Base-by-base conservation (phyloP, 2,113 vertebrate species). In the Coregonus clupeaformis region DNA sequence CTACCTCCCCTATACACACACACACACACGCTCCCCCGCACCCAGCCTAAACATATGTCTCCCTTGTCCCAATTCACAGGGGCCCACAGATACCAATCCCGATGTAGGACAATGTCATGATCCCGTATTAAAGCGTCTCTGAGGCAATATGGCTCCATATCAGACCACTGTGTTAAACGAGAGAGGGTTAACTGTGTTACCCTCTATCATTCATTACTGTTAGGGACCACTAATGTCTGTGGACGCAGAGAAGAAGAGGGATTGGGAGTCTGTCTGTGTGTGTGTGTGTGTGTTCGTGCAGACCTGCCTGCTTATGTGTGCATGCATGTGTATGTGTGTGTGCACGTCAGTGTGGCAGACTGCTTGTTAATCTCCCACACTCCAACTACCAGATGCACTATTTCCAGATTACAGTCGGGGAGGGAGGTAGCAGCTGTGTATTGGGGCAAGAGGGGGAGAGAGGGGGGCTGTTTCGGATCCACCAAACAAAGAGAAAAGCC, bases 301-400 rank as follows among this genome's bases (percentile, higher is more conserved):
- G 36, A 42, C 36, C 36, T 42, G 29, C 29, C 29, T 29, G 36
- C 36, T 7, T 42, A 42, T 24, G 47, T 18, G 49, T 16, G 12
- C 20, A 18, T 55, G 36, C 27, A 20, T 42, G 71, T 59, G 57
- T 63, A 59, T 45, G 52, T 69, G 13, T 45, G 71, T 47, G 63
- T 47, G 52, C 32, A 76, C 71, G 75, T 83, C 86, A 88, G 86
- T 57, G 75, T 73, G 77, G 83, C 86, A 88, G 86, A 88, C 73
- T 82, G 82, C 55, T 59, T 70, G 72, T 69, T 84, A 86, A 84
- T 84, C 84, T 74, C 71, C 77, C 66, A 60, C 78, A 80, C 79
- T 67, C 67, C 32, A 76, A 69, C 68, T 69, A 71, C 74, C 69
- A 82, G 77, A 79, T 82, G 70, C 71, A 79, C 71, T 69, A 52